Percentiles rank a stretch among this genome's conserved stretches.
These are phyloP conservation scores for Neuroterus valhalla DNA, from an alignment of 1,140 invertebrate species.

Conservation along the genomic window DNA sequence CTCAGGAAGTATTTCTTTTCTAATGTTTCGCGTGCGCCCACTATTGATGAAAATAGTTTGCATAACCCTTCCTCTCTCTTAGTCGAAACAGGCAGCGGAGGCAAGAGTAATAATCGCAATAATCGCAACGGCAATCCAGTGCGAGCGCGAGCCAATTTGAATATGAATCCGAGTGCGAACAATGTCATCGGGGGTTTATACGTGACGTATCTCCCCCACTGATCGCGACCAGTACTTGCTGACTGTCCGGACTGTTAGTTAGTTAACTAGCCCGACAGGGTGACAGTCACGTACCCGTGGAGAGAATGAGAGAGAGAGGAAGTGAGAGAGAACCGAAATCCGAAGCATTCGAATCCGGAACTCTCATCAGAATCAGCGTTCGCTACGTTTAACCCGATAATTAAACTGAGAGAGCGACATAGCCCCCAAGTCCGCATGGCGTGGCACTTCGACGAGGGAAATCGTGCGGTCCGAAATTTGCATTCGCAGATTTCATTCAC, in stretches of 20 bases:
- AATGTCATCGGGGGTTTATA: constrained; percentile 73
- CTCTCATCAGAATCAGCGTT: constrained; percentile 75
- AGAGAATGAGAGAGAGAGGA: constrained; percentile 50
- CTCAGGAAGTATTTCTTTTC: background rate
- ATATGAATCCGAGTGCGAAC: constrained; percentile 75
- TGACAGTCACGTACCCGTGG: constrained; percentile 71
- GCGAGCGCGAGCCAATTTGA: constrained; percentile 74
- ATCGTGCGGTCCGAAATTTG: constrained; percentile 70
- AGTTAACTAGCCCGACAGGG: constrained; percentile 73
- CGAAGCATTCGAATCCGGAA: constrained; percentile 73
- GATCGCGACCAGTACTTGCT: constrained; percentile 71
- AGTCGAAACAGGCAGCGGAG: constrained; percentile 65
- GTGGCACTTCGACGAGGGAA: constrained; percentile 66
- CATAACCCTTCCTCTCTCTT: constrained; percentile 10
- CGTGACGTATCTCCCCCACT: constrained; percentile 74
- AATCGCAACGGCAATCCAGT: constrained; percentile 69
- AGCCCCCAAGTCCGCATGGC: constrained; percentile 53
- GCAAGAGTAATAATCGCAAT: constrained; percentile 72
- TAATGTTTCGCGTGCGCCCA: background rate
- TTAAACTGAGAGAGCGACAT: constrained; percentile 69
- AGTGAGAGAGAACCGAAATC: constrained; percentile 51
- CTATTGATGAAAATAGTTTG: constrained; percentile 13
- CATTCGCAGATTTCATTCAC: constrained; percentile 68
- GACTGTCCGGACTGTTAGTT: constrained; percentile 74
- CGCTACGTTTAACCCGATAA: constrained; percentile 75